Percentiles rank a stretch among this genome's conserved stretches.
Evolutionary conservation across 1,140 invertebrate genomes (phyloP).

Genomic region (Drosophila gunungcola): DNA sequence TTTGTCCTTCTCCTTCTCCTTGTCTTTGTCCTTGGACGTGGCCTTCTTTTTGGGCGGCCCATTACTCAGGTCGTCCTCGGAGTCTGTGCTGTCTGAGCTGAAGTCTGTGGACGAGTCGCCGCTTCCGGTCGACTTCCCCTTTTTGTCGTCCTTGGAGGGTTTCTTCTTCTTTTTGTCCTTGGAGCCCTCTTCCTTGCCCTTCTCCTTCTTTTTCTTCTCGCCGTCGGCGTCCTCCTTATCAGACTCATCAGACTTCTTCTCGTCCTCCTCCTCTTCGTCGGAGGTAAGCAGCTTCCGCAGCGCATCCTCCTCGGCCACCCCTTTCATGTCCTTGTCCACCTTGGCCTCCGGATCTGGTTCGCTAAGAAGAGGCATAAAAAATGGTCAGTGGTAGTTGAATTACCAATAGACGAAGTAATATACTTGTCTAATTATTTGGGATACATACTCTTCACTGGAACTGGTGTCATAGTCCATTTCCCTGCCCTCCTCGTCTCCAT

Average conservation of each 20-base stretch:
- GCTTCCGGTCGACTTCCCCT: conserved; percentile 81
- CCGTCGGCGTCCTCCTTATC: conserved; percentile 86
- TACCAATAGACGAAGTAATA: neutral
- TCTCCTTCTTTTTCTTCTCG: conserved; percentile 87
- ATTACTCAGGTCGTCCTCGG: conserved; percentile 86
- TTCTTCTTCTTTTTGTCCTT: conserved; percentile 88
- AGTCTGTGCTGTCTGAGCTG: conserved; percentile 91
- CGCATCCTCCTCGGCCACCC: conserved; percentile 96
- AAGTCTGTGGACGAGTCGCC: conserved; percentile 88
- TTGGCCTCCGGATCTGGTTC: conserved; percentile 91
- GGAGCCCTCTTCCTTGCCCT: conserved; percentile 87
- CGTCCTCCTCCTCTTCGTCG: conserved; percentile 95
- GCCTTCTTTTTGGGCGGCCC: conserved; percentile 84
- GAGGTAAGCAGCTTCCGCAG: conserved; percentile 93
- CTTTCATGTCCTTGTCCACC: conserved; percentile 90
- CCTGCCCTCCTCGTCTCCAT: conserved; percentile 97
- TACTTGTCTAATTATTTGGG: neutral
- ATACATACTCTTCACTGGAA: conserved; percentile 88
- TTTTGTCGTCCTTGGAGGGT: conserved; percentile 88
- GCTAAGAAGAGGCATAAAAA: conserved; percentile 78
- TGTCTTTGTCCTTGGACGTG: conserved; percentile 55
- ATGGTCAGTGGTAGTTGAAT: neutral
- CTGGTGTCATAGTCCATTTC: conserved; percentile 95
- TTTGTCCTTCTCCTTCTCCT: conserved; percentile 62
- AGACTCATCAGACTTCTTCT: conserved; percentile 88